A percentile compares a stretch with the other conserved stretches of the same genome.
phyloP scores from a whole-genome alignment of 2,113 vertebrate species.

The Tauraco erythrolophus region DNA sequence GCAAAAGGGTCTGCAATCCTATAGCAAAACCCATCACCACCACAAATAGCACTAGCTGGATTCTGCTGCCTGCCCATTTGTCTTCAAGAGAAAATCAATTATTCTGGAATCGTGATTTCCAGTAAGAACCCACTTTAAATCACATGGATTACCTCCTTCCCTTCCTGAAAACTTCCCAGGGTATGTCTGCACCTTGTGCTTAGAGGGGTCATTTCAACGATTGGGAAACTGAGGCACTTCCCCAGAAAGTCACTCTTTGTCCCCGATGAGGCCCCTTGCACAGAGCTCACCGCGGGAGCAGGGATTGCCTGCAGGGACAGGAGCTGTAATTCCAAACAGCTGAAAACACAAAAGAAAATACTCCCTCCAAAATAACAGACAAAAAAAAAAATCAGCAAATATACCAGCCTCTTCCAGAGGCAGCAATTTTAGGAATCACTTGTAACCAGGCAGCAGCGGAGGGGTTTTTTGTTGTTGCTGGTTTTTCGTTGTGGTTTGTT shows the following conservation, averaged over 20 bases:
- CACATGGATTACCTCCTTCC: background rate
- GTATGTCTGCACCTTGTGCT: background rate
- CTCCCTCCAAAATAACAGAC: background rate
- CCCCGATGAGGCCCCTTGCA: background rate
- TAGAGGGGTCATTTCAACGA: background rate
- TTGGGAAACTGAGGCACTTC: background rate
- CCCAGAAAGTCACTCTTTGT: background rate
- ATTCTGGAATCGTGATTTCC: background rate
- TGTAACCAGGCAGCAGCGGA: background rate
- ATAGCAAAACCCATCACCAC: background rate
- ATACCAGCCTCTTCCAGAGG: background rate
- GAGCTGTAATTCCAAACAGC: slow-evolving; percentile 3
- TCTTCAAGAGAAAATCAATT: background rate
- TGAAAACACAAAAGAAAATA: slow-evolving; percentile 33
- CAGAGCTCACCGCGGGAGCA: background rate
- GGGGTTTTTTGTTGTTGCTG: background rate
- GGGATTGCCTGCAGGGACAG: background rate
- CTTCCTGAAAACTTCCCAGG: background rate
- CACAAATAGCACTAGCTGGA: background rate
- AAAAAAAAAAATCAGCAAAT: background rate
- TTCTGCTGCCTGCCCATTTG: background rate
- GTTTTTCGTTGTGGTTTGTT: background rate
- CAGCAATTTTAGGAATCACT: background rate
- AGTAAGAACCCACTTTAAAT: background rate
- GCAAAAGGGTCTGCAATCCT: background rate